Evolutionary conservation across 2,888 invertebrate genomes (phyloP).

Genomic region (Aphodius granarius): DNA sequence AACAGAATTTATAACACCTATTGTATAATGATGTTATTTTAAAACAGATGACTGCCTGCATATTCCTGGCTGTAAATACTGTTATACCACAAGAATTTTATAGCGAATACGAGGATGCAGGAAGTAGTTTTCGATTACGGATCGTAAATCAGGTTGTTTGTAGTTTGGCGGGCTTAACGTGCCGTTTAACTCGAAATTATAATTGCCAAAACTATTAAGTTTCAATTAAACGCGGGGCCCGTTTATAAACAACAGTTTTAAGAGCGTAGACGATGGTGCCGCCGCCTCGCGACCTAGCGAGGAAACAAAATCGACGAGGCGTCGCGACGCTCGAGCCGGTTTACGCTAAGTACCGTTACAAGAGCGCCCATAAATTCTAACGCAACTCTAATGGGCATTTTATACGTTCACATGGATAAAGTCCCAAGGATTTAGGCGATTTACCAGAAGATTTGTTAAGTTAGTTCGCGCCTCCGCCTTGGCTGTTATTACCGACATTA

Average conservation of each 20-base stretch:
- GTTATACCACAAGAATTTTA: background rate
- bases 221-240: conserved; percentile 1
- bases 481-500: background rate
- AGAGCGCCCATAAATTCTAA: background rate
- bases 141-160: conserved; percentile 11
- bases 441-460: background rate
- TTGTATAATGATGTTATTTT: too few relatives aligned
- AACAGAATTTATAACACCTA: too few relatives aligned
- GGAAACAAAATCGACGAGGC: background rate
- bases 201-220: conserved; percentile 15
- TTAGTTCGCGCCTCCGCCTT: background rate
- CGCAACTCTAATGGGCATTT: background rate
- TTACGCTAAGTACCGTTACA: background rate
- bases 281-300: background rate
- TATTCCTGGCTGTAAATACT: background rate
- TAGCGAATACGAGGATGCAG: background rate
- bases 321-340: background rate
- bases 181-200: conserved; percentile 10
- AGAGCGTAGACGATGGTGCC: background rate
- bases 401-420: background rate
- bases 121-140: background rate
- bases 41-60: background rate
- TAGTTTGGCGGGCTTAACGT: conserved; percentile 3
- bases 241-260: background rate
- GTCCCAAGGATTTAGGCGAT: background rate